These are phyloP conservation scores for Watsonalla cultraria DNA, from an alignment of 2,888 invertebrate species.

Conservation along the genomic window DNA sequence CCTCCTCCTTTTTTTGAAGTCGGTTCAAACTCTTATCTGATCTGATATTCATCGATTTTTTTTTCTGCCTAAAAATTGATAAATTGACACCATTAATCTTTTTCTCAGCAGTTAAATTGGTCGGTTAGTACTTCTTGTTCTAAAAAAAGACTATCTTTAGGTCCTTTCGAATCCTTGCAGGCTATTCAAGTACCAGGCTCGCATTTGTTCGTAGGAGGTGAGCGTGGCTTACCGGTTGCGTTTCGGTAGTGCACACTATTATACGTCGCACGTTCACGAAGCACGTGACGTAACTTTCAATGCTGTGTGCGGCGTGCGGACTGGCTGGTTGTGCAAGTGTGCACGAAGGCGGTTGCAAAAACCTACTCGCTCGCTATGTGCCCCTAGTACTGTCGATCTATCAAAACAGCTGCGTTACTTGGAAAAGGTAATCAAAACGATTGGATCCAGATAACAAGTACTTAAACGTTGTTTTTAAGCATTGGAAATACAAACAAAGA, in stretches of 20 bases:
- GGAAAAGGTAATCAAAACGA: background rate
- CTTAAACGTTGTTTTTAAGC: no score
- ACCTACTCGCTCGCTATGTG: constrained; percentile 45
- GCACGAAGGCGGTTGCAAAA: constrained; percentile 49
- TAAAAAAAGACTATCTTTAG: constrained; percentile 2
- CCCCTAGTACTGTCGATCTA: constrained; percentile 55
- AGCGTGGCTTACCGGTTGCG: constrained; percentile 53
- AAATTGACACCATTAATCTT: background rate
- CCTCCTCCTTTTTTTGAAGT: no score
- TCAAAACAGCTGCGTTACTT: constrained; percentile 15
- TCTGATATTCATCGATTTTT: no score
- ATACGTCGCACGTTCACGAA: constrained; percentile 44
- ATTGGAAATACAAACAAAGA: no score
- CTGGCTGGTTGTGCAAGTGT: constrained; percentile 65
- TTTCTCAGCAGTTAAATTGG: background rate
- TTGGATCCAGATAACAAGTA: no score
- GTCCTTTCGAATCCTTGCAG: constrained; percentile 60
- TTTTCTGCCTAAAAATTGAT: no score
- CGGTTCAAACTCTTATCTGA: no score
- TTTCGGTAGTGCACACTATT: constrained; percentile 24
- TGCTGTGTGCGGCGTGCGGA: constrained; percentile 59
- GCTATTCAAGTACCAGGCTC: constrained; percentile 55
- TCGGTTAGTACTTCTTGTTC: background rate
- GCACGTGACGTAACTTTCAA: constrained; percentile 70
- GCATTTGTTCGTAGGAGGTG: constrained; percentile 44